Evolutionary conservation across 2,888 invertebrate genomes (phyloP).

Genomic region (Lamellibrachia satsuma): DNA sequence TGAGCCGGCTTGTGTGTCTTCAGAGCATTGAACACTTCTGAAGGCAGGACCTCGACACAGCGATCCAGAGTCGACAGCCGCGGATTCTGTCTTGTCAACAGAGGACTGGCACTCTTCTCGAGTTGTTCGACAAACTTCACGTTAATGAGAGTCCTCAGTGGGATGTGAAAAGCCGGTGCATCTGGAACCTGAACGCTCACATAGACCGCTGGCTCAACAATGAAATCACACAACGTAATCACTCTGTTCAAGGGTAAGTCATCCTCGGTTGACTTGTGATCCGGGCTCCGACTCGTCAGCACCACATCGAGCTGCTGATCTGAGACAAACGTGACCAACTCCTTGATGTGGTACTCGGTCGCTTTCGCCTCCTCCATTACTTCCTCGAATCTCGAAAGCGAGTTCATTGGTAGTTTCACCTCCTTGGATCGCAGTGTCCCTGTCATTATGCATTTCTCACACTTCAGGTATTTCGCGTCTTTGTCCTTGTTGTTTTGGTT

Average conservation of each 20-base stretch:
- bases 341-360: conserved; percentile 34
- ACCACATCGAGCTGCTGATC: conserved; percentile 39
- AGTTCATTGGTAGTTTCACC: conserved; percentile 35
- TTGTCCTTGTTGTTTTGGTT: conserved; percentile 1
- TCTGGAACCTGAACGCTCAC: conserved; percentile 39
- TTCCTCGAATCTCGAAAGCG: conserved; percentile 40
- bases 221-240: conserved; percentile 37
- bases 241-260: conserved; percentile 37
- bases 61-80: conserved; percentile 44
- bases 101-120: conserved; percentile 39
- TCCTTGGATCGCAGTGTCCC: conserved; percentile 29
- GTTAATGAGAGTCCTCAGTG: conserved; percentile 40
- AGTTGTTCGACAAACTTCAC: conserved; percentile 38
- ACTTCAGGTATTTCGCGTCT: conserved; percentile 29
- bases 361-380: conserved; percentile 34
- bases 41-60: conserved; percentile 41
- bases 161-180: conserved; percentile 45
- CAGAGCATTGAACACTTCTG: conserved; percentile 37
- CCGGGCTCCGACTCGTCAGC: conserved; percentile 33
- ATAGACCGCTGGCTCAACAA: conserved; percentile 43
- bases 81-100: conserved; percentile 40
- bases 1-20: background rate
- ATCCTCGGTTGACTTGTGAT: conserved; percentile 32
- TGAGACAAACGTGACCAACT: conserved; percentile 37
- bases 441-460: conserved; percentile 34